Percentiles rank a stretch among this genome's conserved stretches.
phyloP scores from a whole-genome alignment of 1,140 invertebrate genomes.

The Brachionus rotundiformis region DNA sequence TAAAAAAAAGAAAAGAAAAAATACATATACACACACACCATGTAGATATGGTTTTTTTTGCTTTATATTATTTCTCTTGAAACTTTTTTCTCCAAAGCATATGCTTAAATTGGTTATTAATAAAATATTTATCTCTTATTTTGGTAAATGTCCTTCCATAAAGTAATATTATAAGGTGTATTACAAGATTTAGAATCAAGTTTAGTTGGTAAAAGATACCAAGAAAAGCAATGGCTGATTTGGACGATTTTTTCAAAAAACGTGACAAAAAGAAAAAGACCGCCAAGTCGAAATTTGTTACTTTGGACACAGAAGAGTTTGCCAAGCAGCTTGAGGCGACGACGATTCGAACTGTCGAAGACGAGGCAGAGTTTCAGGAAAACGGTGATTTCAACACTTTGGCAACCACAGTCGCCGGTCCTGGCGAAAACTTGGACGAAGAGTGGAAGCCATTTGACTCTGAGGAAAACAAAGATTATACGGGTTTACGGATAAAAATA shows the following conservation, averaged over 20 bases:
- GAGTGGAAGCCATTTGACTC: conserved; percentile 51
- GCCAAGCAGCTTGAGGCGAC: conserved; percentile 45
- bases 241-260: conserved; percentile 52
- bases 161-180: too few species aligned
- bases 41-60: neutral
- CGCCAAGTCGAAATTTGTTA: conserved; percentile 31
- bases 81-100: neutral
- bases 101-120: neutral
- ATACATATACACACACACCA: neutral
- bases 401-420: neutral
- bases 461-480: conserved; percentile 48
- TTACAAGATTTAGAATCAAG: conserved; percentile 34
- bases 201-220: neutral
- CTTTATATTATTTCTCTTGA: neutral
- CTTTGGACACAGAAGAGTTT: conserved; percentile 43
- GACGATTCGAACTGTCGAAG: conserved; percentile 18
- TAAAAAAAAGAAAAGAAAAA: neutral
- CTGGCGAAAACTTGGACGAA: conserved; percentile 48
- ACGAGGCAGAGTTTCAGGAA: conserved; percentile 1
- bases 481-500: conserved; percentile 41
- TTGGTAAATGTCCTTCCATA: too few species aligned
- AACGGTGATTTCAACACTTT: neutral
- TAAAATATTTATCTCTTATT: too few species aligned
- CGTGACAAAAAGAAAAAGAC: conserved; percentile 49
- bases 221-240: conserved; percentile 25